Evolutionary conservation across 2,797 vertebrate species (phyloP), one percentile per base, ranked within the genome.

Genomic region (Microcaecilia unicolor): DNA sequence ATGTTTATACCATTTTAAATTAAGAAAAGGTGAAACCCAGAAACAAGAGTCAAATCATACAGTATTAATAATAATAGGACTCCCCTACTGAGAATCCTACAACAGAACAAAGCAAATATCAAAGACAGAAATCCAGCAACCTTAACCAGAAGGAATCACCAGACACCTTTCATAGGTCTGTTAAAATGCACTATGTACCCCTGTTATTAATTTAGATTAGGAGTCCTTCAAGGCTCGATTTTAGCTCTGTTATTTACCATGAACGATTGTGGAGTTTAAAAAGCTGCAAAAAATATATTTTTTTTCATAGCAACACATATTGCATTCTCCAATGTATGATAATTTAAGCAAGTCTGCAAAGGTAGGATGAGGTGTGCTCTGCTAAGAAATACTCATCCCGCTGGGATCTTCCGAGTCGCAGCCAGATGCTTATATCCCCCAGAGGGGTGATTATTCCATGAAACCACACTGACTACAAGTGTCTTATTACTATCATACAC

Each of bases 381-480:
- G 46, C 52, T 45, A 53, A 49, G 48, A 53, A 15, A 30, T 28
- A 46, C 41, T 49, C 44, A 60, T 13, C 63, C 61, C 54, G 55
- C 26, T 22, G 59, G 57, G 67, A 61, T 51, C 61, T 61, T 41
- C 23, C 56, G 58, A 67, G 58, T 50, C 53, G 57, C 56, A 55
- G 54, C 37, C 63, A 64, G 69, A 58, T 60, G 48, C 41, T 58
- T 31, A 32, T 64, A 69, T 67, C 40, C 72, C 55, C 61, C 36
- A 55, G 64, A 71, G 72, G 55, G 41, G 55, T 58, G 55, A 71
- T 67, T 67, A 69, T 64, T 57, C 58, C 57, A 29, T 41, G 48
- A 34, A 48, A 67, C 33, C 31, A 27, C 25, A 60, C 64, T 37
- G 43, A 42, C 23, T 58, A 57, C 47, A 46, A 35, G 42, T 57